phyloP scores from a whole-genome alignment of 2,888 invertebrate genomes.

The Sphecodes monilicornis region DNA sequence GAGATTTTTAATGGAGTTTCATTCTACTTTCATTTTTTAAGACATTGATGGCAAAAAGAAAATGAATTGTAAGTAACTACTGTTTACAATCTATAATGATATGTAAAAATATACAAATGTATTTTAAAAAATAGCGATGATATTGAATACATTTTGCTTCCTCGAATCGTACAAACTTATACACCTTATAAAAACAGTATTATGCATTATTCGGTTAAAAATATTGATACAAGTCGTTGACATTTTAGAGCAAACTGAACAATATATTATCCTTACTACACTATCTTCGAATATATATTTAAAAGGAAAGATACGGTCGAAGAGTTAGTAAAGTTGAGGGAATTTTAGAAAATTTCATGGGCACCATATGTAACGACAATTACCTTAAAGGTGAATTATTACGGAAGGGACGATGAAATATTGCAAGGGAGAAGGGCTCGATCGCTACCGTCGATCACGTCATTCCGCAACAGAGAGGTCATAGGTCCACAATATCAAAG shows the following conservation, averaged over 20 bases:
- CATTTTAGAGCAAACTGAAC: neutral
- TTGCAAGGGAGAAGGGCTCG: slow-evolving; percentile 39
- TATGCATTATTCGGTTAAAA: neutral
- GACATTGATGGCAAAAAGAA: no score
- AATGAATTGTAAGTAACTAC: no score
- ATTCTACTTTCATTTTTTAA: no score
- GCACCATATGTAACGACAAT: slow-evolving; percentile 69
- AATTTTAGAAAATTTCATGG: slow-evolving; percentile 74
- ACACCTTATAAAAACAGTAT: neutral
- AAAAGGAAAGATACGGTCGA: neutral
- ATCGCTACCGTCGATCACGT: slow-evolving; percentile 45
- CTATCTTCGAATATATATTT: neutral
- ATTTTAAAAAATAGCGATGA: no score
- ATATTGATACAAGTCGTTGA: neutral
- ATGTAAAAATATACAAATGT: no score
- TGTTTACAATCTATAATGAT: no score
- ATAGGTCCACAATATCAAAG: slow-evolving; percentile 49
- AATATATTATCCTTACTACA: neutral
- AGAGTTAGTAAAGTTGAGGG: no score
- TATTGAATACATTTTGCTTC: no score
- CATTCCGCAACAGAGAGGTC: slow-evolving; percentile 21
- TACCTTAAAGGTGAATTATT: slow-evolving; percentile 36
- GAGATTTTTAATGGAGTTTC: no score
- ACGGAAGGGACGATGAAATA: slow-evolving; percentile 58
- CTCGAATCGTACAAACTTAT: neutral